Conservation (phyloP, 2,113 vertebrate genomes). For the Trichechus manatus region DNA sequence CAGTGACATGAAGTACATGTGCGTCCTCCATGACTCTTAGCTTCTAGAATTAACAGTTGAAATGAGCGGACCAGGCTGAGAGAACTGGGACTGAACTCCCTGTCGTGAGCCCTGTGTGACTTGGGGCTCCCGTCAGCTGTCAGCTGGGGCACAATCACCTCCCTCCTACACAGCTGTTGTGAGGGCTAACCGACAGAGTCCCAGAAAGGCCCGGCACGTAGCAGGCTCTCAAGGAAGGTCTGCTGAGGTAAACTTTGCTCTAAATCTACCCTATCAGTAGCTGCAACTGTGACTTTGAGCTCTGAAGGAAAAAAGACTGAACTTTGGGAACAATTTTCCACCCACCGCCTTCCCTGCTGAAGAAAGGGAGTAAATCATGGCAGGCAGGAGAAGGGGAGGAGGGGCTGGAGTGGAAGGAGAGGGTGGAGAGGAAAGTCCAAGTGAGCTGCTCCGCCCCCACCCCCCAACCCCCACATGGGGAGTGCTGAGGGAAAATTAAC, state of each 20-base stretch:
- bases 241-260: not conserved
- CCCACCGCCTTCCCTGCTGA: not conserved
- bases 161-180: not conserved
- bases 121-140: not conserved
- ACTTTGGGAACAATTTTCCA: not conserved
- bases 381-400: not conserved
- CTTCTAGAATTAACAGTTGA: not conserved
- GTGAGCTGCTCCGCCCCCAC: not conserved
- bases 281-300: not conserved
- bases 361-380: not conserved
- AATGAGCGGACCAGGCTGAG: accelerated
- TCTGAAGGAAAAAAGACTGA: not conserved
- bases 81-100: not conserved
- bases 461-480: not conserved
- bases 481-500: not conserved
- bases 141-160: not conserved
- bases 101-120: not conserved
- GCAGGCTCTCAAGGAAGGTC: not conserved
- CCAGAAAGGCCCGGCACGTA: accelerated
- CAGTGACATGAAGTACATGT: not conserved
- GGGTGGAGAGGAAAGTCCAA: not conserved
- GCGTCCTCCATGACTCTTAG: not conserved
- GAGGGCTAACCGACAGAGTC: not conserved
- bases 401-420: not conserved
- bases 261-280: not conserved